phyloP scores from a whole-genome alignment of 2,797 vertebrate species.

The Macropus fuliginosus region DNA sequence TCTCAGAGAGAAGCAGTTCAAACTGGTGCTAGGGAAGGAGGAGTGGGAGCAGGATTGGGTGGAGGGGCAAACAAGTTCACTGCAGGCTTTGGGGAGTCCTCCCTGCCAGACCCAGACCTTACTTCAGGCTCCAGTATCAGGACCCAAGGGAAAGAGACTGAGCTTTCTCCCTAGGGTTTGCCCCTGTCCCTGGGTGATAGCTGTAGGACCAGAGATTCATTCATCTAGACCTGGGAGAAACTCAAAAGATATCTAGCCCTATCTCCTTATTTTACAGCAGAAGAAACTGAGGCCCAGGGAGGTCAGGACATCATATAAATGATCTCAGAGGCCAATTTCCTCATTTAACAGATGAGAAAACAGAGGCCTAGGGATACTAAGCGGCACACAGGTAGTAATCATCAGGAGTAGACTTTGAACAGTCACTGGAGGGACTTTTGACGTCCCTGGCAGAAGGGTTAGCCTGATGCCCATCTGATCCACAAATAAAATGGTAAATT shows the following conservation, averaged over 20 bases:
- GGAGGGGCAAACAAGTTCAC: not conserved
- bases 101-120: conserved; percentile 9
- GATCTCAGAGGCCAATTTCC: not conserved
- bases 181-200: accelerated
- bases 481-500: not conserved
- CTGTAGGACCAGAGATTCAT: not conserved
- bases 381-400: not conserved
- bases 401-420: not conserved
- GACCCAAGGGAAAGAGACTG: not conserved
- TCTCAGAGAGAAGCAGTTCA: conserved; percentile 11
- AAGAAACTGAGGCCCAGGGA: not conserved
- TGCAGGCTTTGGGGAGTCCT: conserved; percentile 39
- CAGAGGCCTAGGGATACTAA: not conserved
- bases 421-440: not conserved
- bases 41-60: not conserved
- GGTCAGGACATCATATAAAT: not conserved
- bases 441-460: not conserved
- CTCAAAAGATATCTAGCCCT: accelerated
- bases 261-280: not conserved
- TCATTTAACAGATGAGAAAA: not conserved
- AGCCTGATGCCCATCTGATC: not conserved
- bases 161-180: not conserved
- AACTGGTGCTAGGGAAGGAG: not conserved
- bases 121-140: conserved; percentile 1
- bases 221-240: not conserved